Evolutionary conservation across 2,113 vertebrate genomes (phyloP), one percentile per base, ranked within the genome.

Genomic region (Rhodinocichla rosea): DNA sequence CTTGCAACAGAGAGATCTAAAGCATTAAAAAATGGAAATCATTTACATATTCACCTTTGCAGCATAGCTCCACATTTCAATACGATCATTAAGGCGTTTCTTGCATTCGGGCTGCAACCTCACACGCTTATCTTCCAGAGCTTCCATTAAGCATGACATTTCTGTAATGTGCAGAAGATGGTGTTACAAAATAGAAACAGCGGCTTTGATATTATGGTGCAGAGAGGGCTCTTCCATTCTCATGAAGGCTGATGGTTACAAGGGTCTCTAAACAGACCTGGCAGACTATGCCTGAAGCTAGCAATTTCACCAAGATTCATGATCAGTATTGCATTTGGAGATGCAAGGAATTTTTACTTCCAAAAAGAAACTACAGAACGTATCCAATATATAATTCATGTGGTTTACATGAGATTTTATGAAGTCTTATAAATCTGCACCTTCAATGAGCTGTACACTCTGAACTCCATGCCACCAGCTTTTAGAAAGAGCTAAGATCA

Each of bases 31-130:
- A 20, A 14, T 2, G 5, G 21, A 74, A 62, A 57, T 9, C 0
- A 4, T 70, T 50, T 16, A 11, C 37, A n/a, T 13, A 56, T 3
- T 95, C 95, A 99, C 99, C 99, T 99, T 99, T 13, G 99, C 99
- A 4, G 99, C 99, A 2, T 99, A 99, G 96, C 99, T 99, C 99
- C 99, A 99, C 99, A 99, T 99, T 57, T 99, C 99, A 28, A 99
- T 99, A 18, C 99, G 99, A 89, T 99, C 99, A 60, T 99, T 99
- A 70, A 99, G 98, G 81, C 99, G 99, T 94, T 99, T 99, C 97
- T 99, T 99, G 94, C 99, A 99, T 96, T 99, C 99, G 0, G 99
- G 99, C 94, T 99, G 99, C 86, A 99, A 96, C 64, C 99, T 98
- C n/a, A 99, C 99, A 4, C 99, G 98, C 68, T 99, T 99, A 93